Evolutionary conservation across 2,797 vertebrate species (phyloP).

Genomic region (Amniataba percoides): DNA sequence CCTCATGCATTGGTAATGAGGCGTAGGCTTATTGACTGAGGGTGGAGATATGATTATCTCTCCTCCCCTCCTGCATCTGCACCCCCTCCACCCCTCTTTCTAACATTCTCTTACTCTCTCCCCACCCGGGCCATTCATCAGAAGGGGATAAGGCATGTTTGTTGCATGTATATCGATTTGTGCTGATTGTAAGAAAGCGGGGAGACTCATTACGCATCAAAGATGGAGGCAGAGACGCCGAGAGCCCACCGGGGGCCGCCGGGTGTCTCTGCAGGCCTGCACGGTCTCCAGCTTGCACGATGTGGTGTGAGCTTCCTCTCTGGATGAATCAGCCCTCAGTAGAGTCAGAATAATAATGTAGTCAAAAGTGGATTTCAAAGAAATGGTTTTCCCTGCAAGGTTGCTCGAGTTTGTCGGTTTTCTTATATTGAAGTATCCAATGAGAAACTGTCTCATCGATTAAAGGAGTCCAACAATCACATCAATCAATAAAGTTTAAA

Average conservation of each 20-base stretch:
- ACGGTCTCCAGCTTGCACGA: background rate
- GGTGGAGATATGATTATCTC: slow-evolving; percentile 79
- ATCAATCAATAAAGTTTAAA: background rate
- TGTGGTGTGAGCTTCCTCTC: slow-evolving; percentile 2
- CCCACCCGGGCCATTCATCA: slow-evolving; percentile 63
- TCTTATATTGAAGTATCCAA: background rate
- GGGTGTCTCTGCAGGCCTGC: slow-evolving; percentile 23
- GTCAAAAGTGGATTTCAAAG: background rate
- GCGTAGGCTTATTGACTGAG: slow-evolving; percentile 75
- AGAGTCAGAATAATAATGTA: slow-evolving; percentile 11
- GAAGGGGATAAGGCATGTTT: slow-evolving; percentile 62
- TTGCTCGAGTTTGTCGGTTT: background rate
- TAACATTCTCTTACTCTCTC: slow-evolving; percentile 38
- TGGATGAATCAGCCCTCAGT: slow-evolving; percentile 1
- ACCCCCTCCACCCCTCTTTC: background rate
- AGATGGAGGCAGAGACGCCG: slow-evolving; percentile 38
- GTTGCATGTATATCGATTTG: slow-evolving; percentile 75
- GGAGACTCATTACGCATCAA: slow-evolving; percentile 62
- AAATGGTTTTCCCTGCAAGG: background rate
- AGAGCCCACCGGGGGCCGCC: slow-evolving; percentile 27
- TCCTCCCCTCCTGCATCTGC: slow-evolving; percentile 32
- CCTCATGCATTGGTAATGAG: slow-evolving; percentile 80
- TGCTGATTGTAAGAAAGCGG: slow-evolving; percentile 63
- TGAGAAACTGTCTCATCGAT: background rate
- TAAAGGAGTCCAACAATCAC: background rate